Conservation (phyloP, 2,888 invertebrate genomes). For the Metopia argyrocephala region DNA sequence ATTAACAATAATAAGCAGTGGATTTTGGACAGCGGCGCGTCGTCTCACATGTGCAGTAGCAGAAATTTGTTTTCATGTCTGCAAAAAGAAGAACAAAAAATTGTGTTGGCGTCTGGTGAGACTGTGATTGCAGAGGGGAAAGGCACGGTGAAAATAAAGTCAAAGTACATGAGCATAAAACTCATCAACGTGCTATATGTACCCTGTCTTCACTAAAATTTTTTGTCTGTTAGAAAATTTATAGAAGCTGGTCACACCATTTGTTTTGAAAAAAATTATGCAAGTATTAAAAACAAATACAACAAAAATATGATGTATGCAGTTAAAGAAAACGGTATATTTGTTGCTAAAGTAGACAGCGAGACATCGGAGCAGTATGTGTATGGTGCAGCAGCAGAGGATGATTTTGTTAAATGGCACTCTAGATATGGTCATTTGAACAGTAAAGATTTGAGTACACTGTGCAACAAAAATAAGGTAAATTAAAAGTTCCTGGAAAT, state of each 20-base stretch:
- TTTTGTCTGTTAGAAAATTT: slow-evolving; percentile 40
- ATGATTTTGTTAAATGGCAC: slow-evolving; percentile 39
- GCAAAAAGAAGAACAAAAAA: slow-evolving; percentile 9
- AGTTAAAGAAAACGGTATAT: slow-evolving; percentile 36
- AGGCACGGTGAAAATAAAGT: slow-evolving; percentile 15
- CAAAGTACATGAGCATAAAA: slow-evolving; percentile 32
- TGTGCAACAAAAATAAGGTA: slow-evolving; percentile 28
- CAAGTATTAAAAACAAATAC: slow-evolving; percentile 38
- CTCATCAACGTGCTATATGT: slow-evolving; percentile 51
- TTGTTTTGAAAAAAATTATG: slow-evolving; percentile 28
- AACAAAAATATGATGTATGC: slow-evolving; percentile 11
- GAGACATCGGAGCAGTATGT: background rate
- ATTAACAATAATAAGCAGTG: slow-evolving; percentile 8
- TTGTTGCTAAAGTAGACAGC: slow-evolving; percentile 16
- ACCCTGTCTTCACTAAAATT: slow-evolving; percentile 43
- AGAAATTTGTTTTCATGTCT: slow-evolving; percentile 19
- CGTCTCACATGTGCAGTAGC: slow-evolving; percentile 39
- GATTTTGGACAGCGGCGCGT: slow-evolving; percentile 44
- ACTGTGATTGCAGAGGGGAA: slow-evolving; percentile 32
- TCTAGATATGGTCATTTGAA: slow-evolving; percentile 37
- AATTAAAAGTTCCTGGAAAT: slow-evolving; percentile 23
- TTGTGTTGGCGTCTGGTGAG: slow-evolving; percentile 33
- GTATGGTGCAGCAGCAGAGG: slow-evolving; percentile 6
- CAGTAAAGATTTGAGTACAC: slow-evolving; percentile 19
- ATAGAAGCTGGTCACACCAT: slow-evolving; percentile 45